Base-by-base conservation (phyloP, 2,113 vertebrate genomes). In the Mormyrus lacerda region DNA sequence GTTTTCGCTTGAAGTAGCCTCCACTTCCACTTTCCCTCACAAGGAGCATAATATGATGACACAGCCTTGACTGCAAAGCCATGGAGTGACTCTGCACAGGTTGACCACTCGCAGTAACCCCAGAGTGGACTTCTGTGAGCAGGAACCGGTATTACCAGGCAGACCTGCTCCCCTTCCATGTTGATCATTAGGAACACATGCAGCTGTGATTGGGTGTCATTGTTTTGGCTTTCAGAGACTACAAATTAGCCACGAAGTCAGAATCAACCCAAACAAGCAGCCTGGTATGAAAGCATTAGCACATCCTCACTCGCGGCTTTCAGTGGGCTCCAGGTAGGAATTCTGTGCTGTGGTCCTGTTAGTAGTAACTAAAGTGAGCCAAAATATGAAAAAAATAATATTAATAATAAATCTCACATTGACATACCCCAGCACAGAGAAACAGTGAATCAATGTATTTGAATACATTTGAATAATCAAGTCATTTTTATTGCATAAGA, bases 51-150 rank as follows among this genome's bases (percentile, higher is more conserved):
- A 88, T 83, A 24, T 47, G 65, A 51, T 45, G 15, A 47, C 50
- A 90, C 65, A 58, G 48, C 73, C 31, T 27, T 17, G 35, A 39
- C 47, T 27, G 69, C 48, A 50, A 90, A 48, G 24, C 47, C 31
- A 35, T 3, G 39, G 58, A 90, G 44, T 58, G 86, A 15, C 35
- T 15, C 27, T 90, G 48, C 58, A 84, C n/a, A 48, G 85, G 42
- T 13, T 48, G 87, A 39, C 47, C 47, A 27, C 69, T 47, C 21
- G 86, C 51, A 48, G 24, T 83, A 87, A 69, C 89, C 45, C 85
- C 87, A 69, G 83, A 87, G 85, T 61, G 86, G 39, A 88, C 89
- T 88, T 51, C 45, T 83, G 31, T 88, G 88, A 88, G 87, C 53
- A 90, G 89, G 69, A 79, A 65, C 31, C 17, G 31, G 85, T 47